Evolutionary conservation across 2,888 invertebrate species (phyloP), one percentile per base, ranked within the genome.

Genomic region (Lepidochrysops patricia): DNA sequence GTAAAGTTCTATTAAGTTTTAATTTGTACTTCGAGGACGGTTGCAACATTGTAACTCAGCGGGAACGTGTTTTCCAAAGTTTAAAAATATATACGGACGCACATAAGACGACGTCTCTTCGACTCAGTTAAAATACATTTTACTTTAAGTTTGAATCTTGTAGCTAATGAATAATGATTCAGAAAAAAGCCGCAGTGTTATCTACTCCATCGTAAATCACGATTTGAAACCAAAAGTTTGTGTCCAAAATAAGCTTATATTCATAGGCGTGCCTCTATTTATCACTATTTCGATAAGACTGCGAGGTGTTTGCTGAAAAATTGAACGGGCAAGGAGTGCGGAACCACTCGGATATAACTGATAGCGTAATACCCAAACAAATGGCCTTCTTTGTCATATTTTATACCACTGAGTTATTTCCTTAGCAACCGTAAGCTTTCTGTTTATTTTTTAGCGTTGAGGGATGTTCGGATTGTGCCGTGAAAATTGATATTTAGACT

Each of bases 301-400:
- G 63, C 65, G 65, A 72, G 68, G 68, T 68, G 70, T 66, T 67
- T 70, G 71, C 69, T 73, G 74, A 77, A 80, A 79, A 78, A 79
- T 77, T 68, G 73, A 73, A 74, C 70, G 68, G 71, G 72, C 70
- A 68, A 67, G 69, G 68, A 70, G 66, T 66, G 68, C 66, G 68
- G 70, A 71, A 66, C 64, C 65, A 63, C 63, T 68, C 78, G 75
- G 72, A 71, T 72, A 75, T 68, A 71, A 69, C 76, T 76, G 81
- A 84, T 82, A 84, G 74, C 76, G 73, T 85, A 84, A 85, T 83
- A 82, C 84, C 80, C 72, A 82, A 85, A 85, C 83, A 82, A 85
- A 85, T 85, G 76, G 77, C 78, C 75, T 76, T 72, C 74, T 79
- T 75, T 79, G 79, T 77, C 80, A 72, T 70, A 70, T 79, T 79